These are phyloP conservation scores for Lithobius niger DNA, from an alignment of 1,140 invertebrate species.

Conservation along the genomic window DNA sequence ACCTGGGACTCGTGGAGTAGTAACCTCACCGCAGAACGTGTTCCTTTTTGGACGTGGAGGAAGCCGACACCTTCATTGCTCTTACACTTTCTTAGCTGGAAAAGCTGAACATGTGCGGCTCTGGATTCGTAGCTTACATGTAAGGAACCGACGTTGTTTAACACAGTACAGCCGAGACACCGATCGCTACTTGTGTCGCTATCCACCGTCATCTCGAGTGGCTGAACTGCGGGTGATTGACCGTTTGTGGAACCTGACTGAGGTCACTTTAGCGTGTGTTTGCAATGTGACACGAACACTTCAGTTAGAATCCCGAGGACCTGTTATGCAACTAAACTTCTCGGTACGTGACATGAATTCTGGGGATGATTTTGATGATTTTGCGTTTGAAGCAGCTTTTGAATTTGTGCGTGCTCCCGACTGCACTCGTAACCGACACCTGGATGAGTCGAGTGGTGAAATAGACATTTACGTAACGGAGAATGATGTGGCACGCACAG, in stretches of 20 bases:
- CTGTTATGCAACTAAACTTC: constrained; percentile 31
- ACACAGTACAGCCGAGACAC: constrained; percentile 57
- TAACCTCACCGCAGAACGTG: constrained; percentile 57
- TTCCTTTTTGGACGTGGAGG: constrained; percentile 63
- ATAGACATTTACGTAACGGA: constrained; percentile 15
- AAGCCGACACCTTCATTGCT: constrained; percentile 51
- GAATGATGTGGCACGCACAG: constrained; percentile 40
- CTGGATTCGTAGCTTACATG: constrained; percentile 52
- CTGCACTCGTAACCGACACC: constrained; percentile 13
- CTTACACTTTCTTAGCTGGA: constrained; percentile 54
- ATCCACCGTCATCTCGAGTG: neutral
- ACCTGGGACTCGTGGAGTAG: constrained; percentile 37
- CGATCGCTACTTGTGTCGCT: constrained; percentile 46
- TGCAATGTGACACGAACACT: neutral
- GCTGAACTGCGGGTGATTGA: constrained; percentile 3
- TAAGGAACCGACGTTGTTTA: constrained; percentile 50
- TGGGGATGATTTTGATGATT: constrained; percentile 50
- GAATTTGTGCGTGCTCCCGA: constrained; percentile 41
- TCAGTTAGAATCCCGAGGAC: neutral
- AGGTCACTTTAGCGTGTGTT: constrained; percentile 5
- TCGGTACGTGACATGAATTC: constrained; percentile 59
- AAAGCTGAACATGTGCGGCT: constrained; percentile 48
- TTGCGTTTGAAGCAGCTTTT: constrained; percentile 53
- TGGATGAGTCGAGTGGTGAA: constrained; percentile 15
- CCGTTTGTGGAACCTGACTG: neutral